Conservation (phyloP, 1,140 invertebrate species). For the Batillaria attramentaria region DNA sequence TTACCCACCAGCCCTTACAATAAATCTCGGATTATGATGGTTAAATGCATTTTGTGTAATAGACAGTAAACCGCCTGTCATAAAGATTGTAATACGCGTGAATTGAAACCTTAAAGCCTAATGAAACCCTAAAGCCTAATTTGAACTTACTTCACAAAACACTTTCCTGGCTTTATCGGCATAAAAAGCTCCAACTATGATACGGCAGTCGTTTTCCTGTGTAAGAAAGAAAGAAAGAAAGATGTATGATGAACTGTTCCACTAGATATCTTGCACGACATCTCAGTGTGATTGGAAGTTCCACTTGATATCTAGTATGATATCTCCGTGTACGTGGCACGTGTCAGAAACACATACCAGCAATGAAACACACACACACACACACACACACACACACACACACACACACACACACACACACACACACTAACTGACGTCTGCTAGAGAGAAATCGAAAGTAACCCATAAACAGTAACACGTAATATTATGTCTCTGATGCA, state of each 20-base stretch:
- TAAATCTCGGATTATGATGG: too few relatives aligned
- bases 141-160: slow-evolving; percentile 90
- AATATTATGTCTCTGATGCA: too few relatives aligned
- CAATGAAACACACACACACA: neutral
- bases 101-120: too few relatives aligned
- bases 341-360: neutral
- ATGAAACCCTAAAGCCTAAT: too few relatives aligned
- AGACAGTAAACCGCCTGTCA: too few relatives aligned
- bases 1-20: too few relatives aligned
- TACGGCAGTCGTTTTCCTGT: slow-evolving; percentile 88
- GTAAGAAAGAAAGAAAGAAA: slow-evolving; percentile 16
- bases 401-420: neutral
- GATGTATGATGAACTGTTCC: neutral
- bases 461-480: too few relatives aligned
- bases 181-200: slow-evolving; percentile 97
- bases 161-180: slow-evolving; percentile 94
- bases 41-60: too few relatives aligned
- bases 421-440: too few relatives aligned
- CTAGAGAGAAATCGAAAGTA: too few relatives aligned
- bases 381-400: neutral
- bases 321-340: neutral
- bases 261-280: neutral
- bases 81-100: too few relatives aligned
- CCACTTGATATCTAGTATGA: neutral
- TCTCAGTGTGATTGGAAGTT: neutral